These are phyloP conservation scores for Lepidothrix coronata DNA, from an alignment of 2,113 vertebrate species.

Conservation along the genomic window DNA sequence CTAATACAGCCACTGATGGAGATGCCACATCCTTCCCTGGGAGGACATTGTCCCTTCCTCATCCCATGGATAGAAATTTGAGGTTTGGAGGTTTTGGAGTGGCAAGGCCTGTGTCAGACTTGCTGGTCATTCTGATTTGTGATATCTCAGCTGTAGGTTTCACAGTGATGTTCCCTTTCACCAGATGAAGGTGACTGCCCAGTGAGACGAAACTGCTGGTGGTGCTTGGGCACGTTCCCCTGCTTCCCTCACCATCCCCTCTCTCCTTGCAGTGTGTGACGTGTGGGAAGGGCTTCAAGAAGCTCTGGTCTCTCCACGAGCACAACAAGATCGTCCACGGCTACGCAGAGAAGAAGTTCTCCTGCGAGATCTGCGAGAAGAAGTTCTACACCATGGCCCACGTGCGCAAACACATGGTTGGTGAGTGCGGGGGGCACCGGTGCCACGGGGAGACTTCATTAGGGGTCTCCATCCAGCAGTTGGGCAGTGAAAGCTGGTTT, in stretches of 20 bases:
- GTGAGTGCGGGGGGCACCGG: slow-evolving; percentile 74
- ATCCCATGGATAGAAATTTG: background rate
- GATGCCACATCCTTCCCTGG: background rate
- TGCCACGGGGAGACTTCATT: fast-evolving
- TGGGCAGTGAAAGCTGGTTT: background rate
- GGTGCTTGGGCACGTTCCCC: background rate
- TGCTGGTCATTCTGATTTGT: fast-evolving
- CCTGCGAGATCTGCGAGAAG: slow-evolving; percentile 98
- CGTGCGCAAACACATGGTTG: slow-evolving; percentile 97
- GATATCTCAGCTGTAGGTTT: background rate
- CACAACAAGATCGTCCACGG: slow-evolving; percentile 99
- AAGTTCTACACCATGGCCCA: slow-evolving; percentile 99
- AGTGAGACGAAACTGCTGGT: background rate
- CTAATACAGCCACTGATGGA: background rate
- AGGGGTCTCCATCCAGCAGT: background rate
- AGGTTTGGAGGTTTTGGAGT: background rate
- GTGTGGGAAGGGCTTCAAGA: slow-evolving; percentile 96
- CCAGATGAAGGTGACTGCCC: background rate
- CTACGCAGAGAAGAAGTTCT: slow-evolving; percentile 98
- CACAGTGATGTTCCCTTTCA: background rate
- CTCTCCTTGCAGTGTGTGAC: slow-evolving; percentile 83
- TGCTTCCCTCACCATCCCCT: background rate
- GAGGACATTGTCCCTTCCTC: background rate
- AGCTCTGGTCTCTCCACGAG: slow-evolving; percentile 98
- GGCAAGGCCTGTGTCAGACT: background rate